A percentile compares a stretch with the other conserved stretches of the same genome.
phyloP scores from a whole-genome alignment of 2,797 vertebrate species.

The Diplodus puntazzo region DNA sequence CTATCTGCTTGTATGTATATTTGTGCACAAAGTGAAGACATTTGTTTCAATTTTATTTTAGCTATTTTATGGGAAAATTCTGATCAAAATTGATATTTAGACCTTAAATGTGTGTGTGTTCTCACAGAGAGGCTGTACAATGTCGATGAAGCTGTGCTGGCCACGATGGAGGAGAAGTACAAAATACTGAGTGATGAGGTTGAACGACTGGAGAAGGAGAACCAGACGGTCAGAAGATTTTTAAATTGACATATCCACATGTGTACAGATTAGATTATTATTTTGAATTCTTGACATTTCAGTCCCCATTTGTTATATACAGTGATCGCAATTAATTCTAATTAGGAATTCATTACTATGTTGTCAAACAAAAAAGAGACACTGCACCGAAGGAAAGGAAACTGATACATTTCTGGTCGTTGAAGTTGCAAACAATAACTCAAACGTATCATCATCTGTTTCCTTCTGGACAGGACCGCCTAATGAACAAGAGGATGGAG shows the following conservation, averaged over 20 bases:
- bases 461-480: conserved; percentile 87
- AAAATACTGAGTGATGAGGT: conserved; percentile 89
- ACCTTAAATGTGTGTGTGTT: conserved; percentile 18
- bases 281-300: not conserved
- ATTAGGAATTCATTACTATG: too few species aligned
- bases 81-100: not conserved
- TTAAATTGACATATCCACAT: not conserved
- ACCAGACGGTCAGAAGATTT: conserved; percentile 86
- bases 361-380: not conserved
- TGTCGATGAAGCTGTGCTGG: conserved; percentile 88
- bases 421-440: not conserved
- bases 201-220: conserved; percentile 91
- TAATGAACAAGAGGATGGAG: conserved; percentile 88
- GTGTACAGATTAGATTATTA: not conserved
- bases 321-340: not conserved
- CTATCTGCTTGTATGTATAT: not conserved
- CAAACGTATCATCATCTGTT: not conserved
- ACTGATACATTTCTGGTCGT: not conserved
- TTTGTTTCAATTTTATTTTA: not conserved
- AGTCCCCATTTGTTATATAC: not conserved
- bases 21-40: not conserved
- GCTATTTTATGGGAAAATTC: not conserved
- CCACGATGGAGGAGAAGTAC: conserved; percentile 87
- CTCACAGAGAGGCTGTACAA: conserved; percentile 88
- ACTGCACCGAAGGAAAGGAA: not conserved